Base-by-base conservation (phyloP, 1,140 invertebrate species). In the Drosophila punjabiensis region DNA sequence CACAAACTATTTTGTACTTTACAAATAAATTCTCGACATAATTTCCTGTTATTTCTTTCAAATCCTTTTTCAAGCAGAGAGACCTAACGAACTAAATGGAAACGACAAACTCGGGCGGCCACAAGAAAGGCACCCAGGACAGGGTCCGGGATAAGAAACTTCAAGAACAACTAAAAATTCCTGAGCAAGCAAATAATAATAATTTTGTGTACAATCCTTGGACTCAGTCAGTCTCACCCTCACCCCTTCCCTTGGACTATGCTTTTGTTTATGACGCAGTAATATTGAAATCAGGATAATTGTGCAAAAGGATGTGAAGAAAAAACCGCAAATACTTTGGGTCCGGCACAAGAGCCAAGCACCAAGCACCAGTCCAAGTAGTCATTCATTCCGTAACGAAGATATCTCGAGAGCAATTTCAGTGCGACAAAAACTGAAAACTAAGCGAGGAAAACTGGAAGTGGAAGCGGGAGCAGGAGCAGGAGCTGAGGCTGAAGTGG, bases 211-310 rank as follows among this genome's bases (percentile, higher is more conserved):
- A 75, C 73, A 81, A 81, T 71, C 47, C 39, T 41, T 47, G 28
- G 45, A n/a, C 39, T 59, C 24, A 11, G 37, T 47, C 18, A 2
- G n/a, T n/a, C n/a, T n/a, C n/a, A n/a, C 58, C 24, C 4, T 9
- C 14, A 11, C 9, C 33, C 18, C n/a, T 18, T 10, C n/a, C 30
- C 18, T 79, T 70, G 81, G 71, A 69, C 60, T 76, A n/a, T 11
- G 80, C 52, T 78, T 90, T 89, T 89, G 85, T 89, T 89, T 90
- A 89, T 85, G 74, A 90, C 75, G 79, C 67, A 68, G 86, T 76
- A 90, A 79, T 89, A 89, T 89, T 89, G 85, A 89, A 90, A 89
- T 89, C 85, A 79, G 86, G 82, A 89, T 89, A 89, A 89, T 89
- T 89, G 85, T 76, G 86, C 81, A 89, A 89, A 85, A 85, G 85